These are phyloP conservation scores for Passerina amoena DNA, from an alignment of 2,113 vertebrate species.

Conservation along the genomic window DNA sequence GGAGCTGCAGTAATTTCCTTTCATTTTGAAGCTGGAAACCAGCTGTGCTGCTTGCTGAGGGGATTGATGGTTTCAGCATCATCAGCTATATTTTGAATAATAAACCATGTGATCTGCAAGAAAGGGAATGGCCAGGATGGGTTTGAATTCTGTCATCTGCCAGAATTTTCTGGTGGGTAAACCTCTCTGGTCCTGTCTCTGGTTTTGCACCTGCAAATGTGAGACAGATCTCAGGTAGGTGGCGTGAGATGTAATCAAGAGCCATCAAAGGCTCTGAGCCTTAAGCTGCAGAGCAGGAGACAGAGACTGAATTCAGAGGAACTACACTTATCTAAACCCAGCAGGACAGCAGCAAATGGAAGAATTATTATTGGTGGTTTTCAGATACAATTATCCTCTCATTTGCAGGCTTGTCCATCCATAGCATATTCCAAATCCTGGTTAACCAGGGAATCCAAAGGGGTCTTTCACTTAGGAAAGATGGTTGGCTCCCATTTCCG, in stretches of 20 bases:
- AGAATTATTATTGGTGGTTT: not conserved
- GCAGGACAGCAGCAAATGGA: not conserved
- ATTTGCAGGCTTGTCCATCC: not conserved
- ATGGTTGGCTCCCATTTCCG: not conserved
- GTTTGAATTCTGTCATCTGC: not conserved
- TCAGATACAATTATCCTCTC: not conserved
- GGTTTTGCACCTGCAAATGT: not conserved
- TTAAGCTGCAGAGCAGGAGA: not conserved
- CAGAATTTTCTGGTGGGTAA: not conserved
- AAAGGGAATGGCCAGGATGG: not conserved
- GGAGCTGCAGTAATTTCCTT: slow-evolving; percentile 41
- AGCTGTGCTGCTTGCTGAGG: not conserved
- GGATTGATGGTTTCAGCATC: not conserved
- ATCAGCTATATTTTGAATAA: not conserved
- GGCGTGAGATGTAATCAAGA: not conserved
- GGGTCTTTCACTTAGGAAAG: not conserved
- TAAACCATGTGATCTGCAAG: not conserved
- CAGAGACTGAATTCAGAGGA: not conserved
- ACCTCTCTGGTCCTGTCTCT: not conserved
- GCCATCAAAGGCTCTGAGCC: not conserved
- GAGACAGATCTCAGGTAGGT: not conserved
- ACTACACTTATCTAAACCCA: not conserved
- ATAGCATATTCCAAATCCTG: not conserved
- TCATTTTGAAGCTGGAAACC: slow-evolving; percentile 23
- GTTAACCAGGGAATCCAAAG: not conserved